A percentile compares a stretch with the other conserved stretches of the same genome.
Evolutionary conservation across 2,888 invertebrate species (phyloP).

Genomic region (Dyspetes luteomarginatus): DNA sequence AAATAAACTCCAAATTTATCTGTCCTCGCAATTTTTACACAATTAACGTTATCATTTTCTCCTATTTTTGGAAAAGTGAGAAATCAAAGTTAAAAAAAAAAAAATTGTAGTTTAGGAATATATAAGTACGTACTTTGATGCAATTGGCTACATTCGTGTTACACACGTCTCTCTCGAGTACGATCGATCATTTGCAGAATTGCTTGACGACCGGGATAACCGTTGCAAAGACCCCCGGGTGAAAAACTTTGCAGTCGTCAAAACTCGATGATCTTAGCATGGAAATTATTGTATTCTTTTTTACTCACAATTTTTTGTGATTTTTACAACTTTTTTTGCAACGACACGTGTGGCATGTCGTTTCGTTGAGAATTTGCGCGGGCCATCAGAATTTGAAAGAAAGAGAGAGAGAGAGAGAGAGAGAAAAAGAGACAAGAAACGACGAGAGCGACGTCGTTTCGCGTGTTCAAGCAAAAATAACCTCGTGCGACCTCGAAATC

Average conservation of each 20-base stretch:
- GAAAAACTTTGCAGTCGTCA: not conserved
- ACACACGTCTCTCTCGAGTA: not conserved
- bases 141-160: not conserved
- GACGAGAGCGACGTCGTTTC: conserved; percentile 50
- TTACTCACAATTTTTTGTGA: not conserved
- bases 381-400: not conserved
- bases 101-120: conserved; percentile 2
- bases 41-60: conserved; percentile 3
- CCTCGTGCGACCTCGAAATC: conserved; percentile 69
- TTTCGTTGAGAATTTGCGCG: not conserved
- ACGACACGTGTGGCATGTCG: not conserved
- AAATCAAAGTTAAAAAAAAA: conserved; percentile 25
- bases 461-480: conserved; percentile 70
- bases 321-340: not conserved
- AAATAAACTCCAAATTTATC: not conserved
- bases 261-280: conserved; percentile 25
- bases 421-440: not conserved
- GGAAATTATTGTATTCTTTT: not conserved
- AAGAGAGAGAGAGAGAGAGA: not conserved
- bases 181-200: conserved; percentile 25
- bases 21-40: conserved; percentile 8
- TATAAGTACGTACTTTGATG: not conserved
- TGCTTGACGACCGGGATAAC: not conserved
- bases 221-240: conserved; percentile 7
- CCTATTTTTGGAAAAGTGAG: not conserved